phyloP scores from a whole-genome alignment of 2,888 invertebrate genomes.

The Zygothrica quintamaculata region DNA sequence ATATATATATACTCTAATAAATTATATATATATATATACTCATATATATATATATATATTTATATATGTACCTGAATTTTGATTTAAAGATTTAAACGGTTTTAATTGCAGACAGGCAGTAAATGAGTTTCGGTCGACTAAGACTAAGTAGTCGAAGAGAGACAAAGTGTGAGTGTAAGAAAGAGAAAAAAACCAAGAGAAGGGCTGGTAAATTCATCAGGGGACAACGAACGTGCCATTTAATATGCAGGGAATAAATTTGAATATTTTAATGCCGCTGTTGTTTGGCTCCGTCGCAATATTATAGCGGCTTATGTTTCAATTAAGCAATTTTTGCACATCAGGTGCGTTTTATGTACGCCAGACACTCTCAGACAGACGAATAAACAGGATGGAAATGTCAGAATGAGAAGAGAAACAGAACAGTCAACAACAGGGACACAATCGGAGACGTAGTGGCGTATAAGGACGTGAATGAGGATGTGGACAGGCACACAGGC shows the following conservation, averaged over 20 bases:
- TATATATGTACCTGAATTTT: conserved; percentile 30
- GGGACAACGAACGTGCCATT: conserved; percentile 51
- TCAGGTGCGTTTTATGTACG: conserved; percentile 74
- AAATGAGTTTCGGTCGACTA: conserved; percentile 13
- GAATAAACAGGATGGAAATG: conserved; percentile 21
- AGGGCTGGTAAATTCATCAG: conserved; percentile 15
- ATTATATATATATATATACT: conserved; percentile 11
- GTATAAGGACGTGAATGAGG: no score
- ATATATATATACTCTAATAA: no score
- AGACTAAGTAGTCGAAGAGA: background rate
- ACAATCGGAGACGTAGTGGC: no score
- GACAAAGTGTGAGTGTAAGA: background rate
- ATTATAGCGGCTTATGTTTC: conserved; percentile 79
- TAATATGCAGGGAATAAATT: conserved; percentile 71
- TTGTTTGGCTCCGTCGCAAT: conserved; percentile 48
- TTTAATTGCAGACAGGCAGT: conserved; percentile 60
- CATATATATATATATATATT: conserved; percentile 22
- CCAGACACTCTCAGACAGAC: conserved; percentile 47
- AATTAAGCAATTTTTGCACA: conserved; percentile 77
- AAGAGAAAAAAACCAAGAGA: no score
- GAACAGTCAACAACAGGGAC: no score
- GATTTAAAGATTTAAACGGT: conserved; percentile 54
- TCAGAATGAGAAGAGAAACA: background rate
- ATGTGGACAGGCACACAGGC: conserved; percentile 1
- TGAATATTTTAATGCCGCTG: conserved; percentile 62